Evolutionary conservation across 2,888 invertebrate species (phyloP).

Genomic region (Drosophila acutilabella): DNA sequence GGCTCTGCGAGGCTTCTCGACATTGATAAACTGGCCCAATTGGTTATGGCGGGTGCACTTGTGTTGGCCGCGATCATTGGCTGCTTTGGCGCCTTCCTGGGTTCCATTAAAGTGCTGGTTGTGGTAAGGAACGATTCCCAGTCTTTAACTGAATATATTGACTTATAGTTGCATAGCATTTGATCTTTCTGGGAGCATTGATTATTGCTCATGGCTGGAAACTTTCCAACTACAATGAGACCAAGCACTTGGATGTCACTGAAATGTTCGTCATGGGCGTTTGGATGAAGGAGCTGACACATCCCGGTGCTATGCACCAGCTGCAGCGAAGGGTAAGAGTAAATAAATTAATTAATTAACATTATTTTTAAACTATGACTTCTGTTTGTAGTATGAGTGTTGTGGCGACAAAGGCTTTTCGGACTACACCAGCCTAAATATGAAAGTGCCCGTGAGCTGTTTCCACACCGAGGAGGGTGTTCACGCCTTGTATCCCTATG

Average conservation of each 20-base stretch:
- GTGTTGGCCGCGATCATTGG: constrained; percentile 74
- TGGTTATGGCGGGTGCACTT: constrained; percentile 64
- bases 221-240: constrained; percentile 72
- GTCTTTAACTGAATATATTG: background rate
- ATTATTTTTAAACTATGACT: background rate
- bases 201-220: constrained; percentile 73
- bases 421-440: constrained; percentile 64
- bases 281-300: constrained; percentile 74
- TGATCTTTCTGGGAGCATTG: constrained; percentile 62
- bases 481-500: constrained; percentile 63
- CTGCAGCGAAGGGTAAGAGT: constrained; percentile 68
- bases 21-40: constrained; percentile 68
- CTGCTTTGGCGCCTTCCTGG: constrained; percentile 76
- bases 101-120: constrained; percentile 76
- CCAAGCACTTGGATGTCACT: constrained; percentile 56
- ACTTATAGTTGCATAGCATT: constrained; percentile 53
- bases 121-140: constrained; percentile 55
- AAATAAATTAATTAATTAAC: background rate
- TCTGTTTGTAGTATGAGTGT: constrained; percentile 69
- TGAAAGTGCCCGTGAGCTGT: constrained; percentile 70
- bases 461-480: constrained; percentile 59
- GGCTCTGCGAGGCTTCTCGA: constrained; percentile 66
- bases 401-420: constrained; percentile 71
- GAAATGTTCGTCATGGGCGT: constrained; percentile 69
- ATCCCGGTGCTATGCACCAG: constrained; percentile 68